phyloP scores from a whole-genome alignment of 2,113 vertebrate species.

The Ptychochromis oligacanthus region DNA sequence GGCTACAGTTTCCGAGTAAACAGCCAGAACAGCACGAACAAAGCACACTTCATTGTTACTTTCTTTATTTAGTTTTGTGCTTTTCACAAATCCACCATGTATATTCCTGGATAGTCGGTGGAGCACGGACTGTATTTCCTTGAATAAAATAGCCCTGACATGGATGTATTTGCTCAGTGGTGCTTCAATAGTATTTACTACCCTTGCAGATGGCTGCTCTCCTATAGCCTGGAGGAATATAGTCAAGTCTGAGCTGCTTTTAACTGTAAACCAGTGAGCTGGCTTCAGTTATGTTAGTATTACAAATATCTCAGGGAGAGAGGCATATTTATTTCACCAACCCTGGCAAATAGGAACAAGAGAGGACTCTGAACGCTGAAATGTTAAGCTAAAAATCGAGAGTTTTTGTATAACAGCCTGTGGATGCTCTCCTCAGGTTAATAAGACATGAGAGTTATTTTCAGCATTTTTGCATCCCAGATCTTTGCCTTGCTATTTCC shows the following conservation, averaged over 20 bases:
- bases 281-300: conserved; percentile 59
- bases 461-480: conserved; percentile 3
- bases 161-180: conserved; percentile 78
- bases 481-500: not conserved
- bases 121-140: conserved; percentile 67
- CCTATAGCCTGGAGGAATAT: conserved; percentile 67
- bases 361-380: not conserved
- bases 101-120: conserved; percentile 52
- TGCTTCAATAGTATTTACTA: conserved; percentile 77
- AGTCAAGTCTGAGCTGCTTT: conserved; percentile 61
- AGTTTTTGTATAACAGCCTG: not conserved
- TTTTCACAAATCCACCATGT: conserved; percentile 34
- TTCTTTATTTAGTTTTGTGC: not conserved
- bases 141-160: conserved; percentile 74
- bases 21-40: not conserved
- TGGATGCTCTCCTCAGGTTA: conserved; percentile 11
- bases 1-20: not conserved
- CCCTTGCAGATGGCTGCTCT: conserved; percentile 71
- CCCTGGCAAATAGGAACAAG: conserved; percentile 23
- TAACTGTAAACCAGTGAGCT: conserved; percentile 66
- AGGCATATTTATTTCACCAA: conserved; percentile 30
- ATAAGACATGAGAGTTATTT: conserved; percentile 30
- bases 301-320: conserved; percentile 51
- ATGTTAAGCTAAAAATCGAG: not conserved
- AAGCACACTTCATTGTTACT: conserved; percentile 8